Percentiles rank a stretch among this genome's conserved stretches.
Conservation (phyloP, 92 coral and sea anemone species). For the Paragorgia papillata region DNA sequence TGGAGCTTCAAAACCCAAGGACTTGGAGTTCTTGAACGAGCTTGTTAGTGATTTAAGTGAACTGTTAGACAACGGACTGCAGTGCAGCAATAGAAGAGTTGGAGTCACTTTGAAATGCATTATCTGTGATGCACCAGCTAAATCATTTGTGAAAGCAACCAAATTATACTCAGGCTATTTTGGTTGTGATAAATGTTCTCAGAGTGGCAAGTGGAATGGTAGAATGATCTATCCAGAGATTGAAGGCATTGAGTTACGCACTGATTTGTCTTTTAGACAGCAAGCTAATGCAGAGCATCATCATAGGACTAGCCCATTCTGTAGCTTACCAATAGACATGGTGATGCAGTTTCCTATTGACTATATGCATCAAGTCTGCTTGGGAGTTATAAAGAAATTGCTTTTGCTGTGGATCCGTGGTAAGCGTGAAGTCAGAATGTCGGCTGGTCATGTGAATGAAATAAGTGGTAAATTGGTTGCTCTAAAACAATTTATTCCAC, state of each 20-base stretch:
- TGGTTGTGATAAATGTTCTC: too few species aligned
- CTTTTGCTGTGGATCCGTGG: too few species aligned
- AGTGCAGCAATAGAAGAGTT: background rate
- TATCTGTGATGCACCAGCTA: slow-evolving; percentile 35
- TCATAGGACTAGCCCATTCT: slow-evolving; percentile 1
- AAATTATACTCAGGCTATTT: too few species aligned
- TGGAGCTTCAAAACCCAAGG: slow-evolving; percentile 16
- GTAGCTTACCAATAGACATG: slow-evolving; percentile 22
- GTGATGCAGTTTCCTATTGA: slow-evolving; percentile 19
- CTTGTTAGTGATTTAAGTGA: slow-evolving; percentile 1
- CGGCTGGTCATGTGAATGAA: slow-evolving; percentile 22
- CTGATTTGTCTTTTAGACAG: too few species aligned
- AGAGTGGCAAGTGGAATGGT: slow-evolving; percentile 21
- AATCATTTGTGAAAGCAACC: slow-evolving; percentile 23
- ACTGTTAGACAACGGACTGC: background rate
- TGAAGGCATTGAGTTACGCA: slow-evolving; percentile 2
- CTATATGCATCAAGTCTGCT: slow-evolving; percentile 27
- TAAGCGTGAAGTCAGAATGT: slow-evolving; percentile 3
- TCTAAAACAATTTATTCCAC: slow-evolving; percentile 12
- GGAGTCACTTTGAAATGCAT: slow-evolving; percentile 4
- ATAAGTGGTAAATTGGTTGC: too few species aligned
- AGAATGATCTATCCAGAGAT: background rate
- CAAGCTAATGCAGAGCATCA: slow-evolving; percentile 21
- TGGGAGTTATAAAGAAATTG: too few species aligned
- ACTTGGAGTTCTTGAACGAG: slow-evolving; percentile 19